Base-by-base conservation (phyloP, 2,888 invertebrate genomes). In the Drosophila acutilabella region DNA sequence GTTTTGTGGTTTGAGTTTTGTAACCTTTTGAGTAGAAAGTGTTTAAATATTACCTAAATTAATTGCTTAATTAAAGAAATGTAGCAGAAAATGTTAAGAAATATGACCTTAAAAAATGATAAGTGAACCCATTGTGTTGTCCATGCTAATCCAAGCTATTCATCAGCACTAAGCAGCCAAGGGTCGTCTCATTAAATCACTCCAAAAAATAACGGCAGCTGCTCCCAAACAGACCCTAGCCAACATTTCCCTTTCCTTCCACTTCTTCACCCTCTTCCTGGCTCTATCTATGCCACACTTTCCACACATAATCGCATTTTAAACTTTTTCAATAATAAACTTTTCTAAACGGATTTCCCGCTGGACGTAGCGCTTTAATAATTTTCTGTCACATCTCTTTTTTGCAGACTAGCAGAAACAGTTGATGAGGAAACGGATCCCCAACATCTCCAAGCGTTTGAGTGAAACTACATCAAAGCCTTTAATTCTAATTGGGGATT, bases 401-500 rank as follows among this genome's bases (percentile, higher is more conserved):
- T 56, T 75, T 70, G 47, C 51, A 64, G 61, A 44, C 78, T 57
- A 66, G 52, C 77, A 53, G 64, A 30, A 42, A 71, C 71, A 70
- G 79, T 78, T 86, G 87, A 74, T 68, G 50, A 51, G 23, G 20
- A 45, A 71, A 47, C 53, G 50, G 36, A 45, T 40, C 52, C 57
- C 23, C 59, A 62, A 58, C 44, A 20, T 14, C 8, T 23, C 38
- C 26, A 47, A 58, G 18, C 44, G 13, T 30, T 62, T 59, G 59
- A 56, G 48, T 30, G 40, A 57, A 57, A 64, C 64, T 75, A 83
- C 80, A 83, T 78, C 86, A 83, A 72, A 80, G 83, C 80, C 70
- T 81, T 84, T 85, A 83, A 81, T 81, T 79, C 70, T 82, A 89
- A 86, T 90, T 86, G 84, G 71, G 78, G 89, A 89, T 89, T 89